phyloP scores from a whole-genome alignment of 2,888 invertebrate species.

The Mimachlamys varia region DNA sequence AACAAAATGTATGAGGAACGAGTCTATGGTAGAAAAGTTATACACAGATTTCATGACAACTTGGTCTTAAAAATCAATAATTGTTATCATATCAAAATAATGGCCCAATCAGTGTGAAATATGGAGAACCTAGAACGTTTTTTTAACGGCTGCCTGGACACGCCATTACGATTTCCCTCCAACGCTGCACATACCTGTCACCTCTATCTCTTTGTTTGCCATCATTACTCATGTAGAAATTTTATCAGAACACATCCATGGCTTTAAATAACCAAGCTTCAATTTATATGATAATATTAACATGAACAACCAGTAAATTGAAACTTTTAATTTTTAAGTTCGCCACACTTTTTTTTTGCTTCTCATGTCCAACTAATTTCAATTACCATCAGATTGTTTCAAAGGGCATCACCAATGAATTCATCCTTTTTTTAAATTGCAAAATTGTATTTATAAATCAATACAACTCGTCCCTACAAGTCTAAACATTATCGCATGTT shows the following conservation, averaged over 20 bases:
- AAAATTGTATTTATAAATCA: neutral
- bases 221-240: neutral
- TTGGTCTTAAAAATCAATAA: slow-evolving; percentile 14
- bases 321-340: neutral
- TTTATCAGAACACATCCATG: neutral
- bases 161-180: neutral
- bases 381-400: neutral
- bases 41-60: slow-evolving; percentile 15
- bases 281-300: neutral
- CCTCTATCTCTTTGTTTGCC: neutral
- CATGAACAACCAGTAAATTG: neutral
- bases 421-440: neutral
- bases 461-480: neutral
- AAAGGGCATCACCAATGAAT: neutral
- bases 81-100: slow-evolving; percentile 24
- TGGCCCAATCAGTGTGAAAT: slow-evolving; percentile 12
- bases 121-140: neutral
- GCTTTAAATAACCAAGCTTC: neutral
- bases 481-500: slow-evolving; percentile 18
- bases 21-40: neutral
- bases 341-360: neutral
- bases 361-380: neutral
- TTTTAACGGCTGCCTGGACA: neutral
- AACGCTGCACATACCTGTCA: neutral
- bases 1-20: neutral